Evolutionary conservation across 2,797 vertebrate genomes (phyloP).

Genomic region (Rhincodon typus): DNA sequence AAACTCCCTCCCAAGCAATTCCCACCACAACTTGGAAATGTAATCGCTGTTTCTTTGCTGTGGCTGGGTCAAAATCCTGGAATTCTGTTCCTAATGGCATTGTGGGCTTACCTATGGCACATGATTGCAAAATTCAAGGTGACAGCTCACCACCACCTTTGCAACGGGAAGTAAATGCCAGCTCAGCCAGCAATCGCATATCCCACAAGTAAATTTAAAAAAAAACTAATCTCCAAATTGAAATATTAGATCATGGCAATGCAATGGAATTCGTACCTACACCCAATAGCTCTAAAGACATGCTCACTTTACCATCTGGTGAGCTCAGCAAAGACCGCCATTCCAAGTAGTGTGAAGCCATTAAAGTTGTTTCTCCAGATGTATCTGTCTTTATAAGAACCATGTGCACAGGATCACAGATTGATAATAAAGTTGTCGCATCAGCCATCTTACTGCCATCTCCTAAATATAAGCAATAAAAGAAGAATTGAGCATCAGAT

Average conservation of each 20-base stretch:
- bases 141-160: too few species aligned
- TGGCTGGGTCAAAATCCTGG: too few species aligned
- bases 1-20: too few species aligned
- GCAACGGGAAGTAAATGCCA: too few species aligned
- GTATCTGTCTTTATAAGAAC: conserved; percentile 86
- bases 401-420: conserved; percentile 87
- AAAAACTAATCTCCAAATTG: neutral
- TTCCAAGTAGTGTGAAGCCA: conserved; percentile 89
- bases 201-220: neutral
- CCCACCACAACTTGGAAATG: too few species aligned
- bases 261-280: conserved; percentile 69
- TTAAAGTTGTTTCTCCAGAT: conserved; percentile 74
- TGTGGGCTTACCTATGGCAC: too few species aligned
- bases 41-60: too few species aligned
- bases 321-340: conserved; percentile 81
- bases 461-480: conserved; percentile 55
- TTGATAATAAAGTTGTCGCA: conserved; percentile 79
- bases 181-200: too few species aligned
- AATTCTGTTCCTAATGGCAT: too few species aligned
- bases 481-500: neutral
- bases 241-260: neutral
- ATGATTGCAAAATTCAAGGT: too few species aligned
- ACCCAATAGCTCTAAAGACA: conserved; percentile 85
- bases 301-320: conserved; percentile 65
- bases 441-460: conserved; percentile 86